These are phyloP conservation scores for Ibidorhyncha struthersii DNA, from an alignment of 2,113 vertebrate species.

Conservation along the genomic window DNA sequence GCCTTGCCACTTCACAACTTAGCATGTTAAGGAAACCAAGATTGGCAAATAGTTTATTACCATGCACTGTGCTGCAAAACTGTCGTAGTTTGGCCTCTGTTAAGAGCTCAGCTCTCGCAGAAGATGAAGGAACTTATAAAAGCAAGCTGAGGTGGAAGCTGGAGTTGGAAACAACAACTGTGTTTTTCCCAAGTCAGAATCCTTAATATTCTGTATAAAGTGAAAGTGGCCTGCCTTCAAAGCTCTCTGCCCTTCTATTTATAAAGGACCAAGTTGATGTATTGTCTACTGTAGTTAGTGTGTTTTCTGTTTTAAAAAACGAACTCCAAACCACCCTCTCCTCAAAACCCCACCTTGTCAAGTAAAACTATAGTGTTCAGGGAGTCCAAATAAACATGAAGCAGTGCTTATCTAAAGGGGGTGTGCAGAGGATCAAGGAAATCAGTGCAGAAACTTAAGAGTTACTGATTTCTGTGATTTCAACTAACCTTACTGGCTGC, in stretches of 20 bases:
- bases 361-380: background rate
- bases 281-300: background rate
- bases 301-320: background rate
- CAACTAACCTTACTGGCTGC: background rate
- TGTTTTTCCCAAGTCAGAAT: background rate
- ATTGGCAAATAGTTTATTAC: background rate
- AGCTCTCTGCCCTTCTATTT: background rate
- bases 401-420: background rate
- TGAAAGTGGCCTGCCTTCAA: background rate
- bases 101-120: background rate
- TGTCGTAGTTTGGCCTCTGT: background rate
- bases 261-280: background rate
- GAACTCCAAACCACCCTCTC: background rate
- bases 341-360: background rate
- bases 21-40: background rate
- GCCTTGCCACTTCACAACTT: background rate
- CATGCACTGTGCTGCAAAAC: background rate
- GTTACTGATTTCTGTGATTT: background rate
- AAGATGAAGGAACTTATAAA: background rate
- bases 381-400: fast-evolving
- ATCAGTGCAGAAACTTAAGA: background rate
- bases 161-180: background rate
- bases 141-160: background rate
- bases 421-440: background rate
- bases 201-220: background rate